phyloP scores from a whole-genome alignment of 2,113 vertebrate species.

The Toxostoma redivivum region DNA sequence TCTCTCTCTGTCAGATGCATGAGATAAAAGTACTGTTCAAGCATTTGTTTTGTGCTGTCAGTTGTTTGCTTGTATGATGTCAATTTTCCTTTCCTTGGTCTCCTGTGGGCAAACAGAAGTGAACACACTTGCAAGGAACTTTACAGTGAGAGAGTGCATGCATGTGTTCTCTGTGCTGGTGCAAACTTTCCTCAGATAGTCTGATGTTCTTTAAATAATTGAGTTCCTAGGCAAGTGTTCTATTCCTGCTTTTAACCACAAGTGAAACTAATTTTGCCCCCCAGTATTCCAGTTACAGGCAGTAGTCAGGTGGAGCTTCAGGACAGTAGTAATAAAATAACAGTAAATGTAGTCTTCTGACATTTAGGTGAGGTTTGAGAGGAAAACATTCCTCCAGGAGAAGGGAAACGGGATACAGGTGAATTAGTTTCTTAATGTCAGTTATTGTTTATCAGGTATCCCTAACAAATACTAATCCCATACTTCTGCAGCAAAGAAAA shows the following conservation, averaged over 20 bases:
- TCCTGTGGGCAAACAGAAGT: neutral
- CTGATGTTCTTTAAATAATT: neutral
- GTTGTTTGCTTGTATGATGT: neutral
- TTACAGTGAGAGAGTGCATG: neutral
- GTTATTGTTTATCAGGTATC: neutral
- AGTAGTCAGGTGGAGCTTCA: neutral
- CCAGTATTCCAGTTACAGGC: neutral
- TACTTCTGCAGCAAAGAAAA: neutral
- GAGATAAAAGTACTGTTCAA: neutral
- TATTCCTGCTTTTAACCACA: neutral
- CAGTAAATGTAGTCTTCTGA: neutral
- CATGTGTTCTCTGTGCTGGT: neutral
- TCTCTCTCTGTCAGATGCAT: neutral
- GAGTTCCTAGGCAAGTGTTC: neutral
- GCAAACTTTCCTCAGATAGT: neutral
- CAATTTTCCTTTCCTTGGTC: neutral
- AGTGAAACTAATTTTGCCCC: neutral
- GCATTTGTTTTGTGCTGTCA: neutral
- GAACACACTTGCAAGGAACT: neutral
- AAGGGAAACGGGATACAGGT: neutral
- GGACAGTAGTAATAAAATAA: neutral
- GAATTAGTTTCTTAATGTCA: neutral
- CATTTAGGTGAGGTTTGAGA: neutral
- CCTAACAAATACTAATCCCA: neutral
- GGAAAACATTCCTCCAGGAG: neutral